Conservation (phyloP, 2,113 vertebrate genomes). For the Malurus alboscapulatus region DNA sequence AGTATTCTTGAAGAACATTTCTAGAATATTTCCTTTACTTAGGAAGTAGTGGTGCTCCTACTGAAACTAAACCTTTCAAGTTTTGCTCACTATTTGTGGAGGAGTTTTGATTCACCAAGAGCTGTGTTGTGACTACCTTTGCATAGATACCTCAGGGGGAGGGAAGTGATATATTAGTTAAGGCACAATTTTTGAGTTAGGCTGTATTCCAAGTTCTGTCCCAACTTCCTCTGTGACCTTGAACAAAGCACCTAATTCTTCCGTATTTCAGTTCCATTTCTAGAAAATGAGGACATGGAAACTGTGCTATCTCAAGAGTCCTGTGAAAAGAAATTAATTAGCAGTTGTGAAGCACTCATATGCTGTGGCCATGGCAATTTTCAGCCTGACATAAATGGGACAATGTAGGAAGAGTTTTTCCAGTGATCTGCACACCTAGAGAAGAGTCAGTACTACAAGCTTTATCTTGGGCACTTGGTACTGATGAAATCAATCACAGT, state of each 20-base stretch:
- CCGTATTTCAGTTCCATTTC: conserved; percentile 38
- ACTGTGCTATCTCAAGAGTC: conserved; percentile 36
- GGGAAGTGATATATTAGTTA: conserved; percentile 52
- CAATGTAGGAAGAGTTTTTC: neutral
- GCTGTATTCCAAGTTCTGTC: conserved; percentile 20
- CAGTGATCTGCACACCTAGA: neutral
- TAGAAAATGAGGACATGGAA: conserved; percentile 55
- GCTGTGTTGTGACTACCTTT: conserved; percentile 38
- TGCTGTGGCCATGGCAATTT: neutral
- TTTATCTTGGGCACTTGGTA: neutral
- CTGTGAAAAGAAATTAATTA: conserved; percentile 60
- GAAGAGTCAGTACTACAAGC: neutral
- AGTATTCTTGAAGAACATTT: neutral
- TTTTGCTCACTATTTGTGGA: neutral
- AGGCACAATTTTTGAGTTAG: conserved; percentile 24
- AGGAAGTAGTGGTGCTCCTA: neutral
- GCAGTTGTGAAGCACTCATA: conserved; percentile 25
- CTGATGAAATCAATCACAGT: neutral
- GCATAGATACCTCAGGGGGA: conserved; percentile 4
- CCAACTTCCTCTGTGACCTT: conserved; percentile 51
- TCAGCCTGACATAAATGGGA: conserved; percentile 33
- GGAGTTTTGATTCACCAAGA: conserved; percentile 35
- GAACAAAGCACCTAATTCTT: conserved; percentile 31
- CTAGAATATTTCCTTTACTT: neutral
- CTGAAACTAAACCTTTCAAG: neutral